Evolutionary conservation across 1,140 invertebrate species (phyloP).

Genomic region (Platorchestia sp.): DNA sequence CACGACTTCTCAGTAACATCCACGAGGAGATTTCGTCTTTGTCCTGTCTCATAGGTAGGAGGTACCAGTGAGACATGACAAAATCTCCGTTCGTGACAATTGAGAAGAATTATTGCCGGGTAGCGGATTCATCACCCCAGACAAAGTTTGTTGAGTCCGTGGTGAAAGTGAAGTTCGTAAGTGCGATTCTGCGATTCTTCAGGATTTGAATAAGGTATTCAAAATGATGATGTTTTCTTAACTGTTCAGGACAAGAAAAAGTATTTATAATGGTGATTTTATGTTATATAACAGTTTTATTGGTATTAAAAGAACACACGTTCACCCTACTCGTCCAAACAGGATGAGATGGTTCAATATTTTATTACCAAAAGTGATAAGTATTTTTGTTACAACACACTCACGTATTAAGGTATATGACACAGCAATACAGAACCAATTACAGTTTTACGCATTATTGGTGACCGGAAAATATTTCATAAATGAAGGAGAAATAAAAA

Average conservation of each 20-base stretch:
- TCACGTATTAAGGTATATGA: not conserved
- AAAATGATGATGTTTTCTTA: too few species aligned
- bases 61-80: not conserved
- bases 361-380: not conserved
- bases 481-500: not conserved
- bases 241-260: too few species aligned
- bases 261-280: not conserved
- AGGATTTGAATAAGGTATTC: too few species aligned
- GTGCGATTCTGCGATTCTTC: too few species aligned
- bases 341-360: not conserved
- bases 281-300: not conserved
- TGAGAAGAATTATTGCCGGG: not conserved
- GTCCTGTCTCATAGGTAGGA: not conserved
- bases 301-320: not conserved
- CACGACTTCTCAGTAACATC: slow-evolving; percentile 15
- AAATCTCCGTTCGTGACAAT: not conserved
- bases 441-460: not conserved
- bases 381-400: not conserved
- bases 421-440: not conserved
- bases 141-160: not conserved
- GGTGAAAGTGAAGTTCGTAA: not conserved
- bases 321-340: not conserved
- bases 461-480: not conserved
- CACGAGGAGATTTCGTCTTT: slow-evolving; percentile 25
- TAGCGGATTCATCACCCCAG: not conserved